phyloP scores from a whole-genome alignment of 2,113 vertebrate genomes.

The Brachionichthys hirsutus region DNA sequence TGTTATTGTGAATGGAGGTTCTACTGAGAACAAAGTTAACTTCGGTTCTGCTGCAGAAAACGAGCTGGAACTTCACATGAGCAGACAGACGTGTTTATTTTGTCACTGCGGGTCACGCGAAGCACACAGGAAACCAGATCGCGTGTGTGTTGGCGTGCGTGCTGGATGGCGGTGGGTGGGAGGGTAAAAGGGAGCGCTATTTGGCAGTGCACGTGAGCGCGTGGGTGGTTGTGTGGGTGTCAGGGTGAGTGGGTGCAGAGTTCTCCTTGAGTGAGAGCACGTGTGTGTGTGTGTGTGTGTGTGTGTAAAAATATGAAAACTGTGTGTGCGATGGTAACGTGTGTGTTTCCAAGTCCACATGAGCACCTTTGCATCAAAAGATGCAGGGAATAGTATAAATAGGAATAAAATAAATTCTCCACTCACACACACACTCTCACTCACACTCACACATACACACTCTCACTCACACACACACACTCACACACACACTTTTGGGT shows the following conservation, averaged over 20 bases:
- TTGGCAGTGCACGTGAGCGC: conserved; percentile 75
- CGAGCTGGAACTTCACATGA: conserved; percentile 75
- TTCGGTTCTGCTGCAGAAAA: conserved; percentile 62
- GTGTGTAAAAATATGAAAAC: conserved; percentile 52
- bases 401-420: conserved; percentile 1
- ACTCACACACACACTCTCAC: conserved; percentile 32
- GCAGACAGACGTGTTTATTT: conserved; percentile 76
- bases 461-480: conserved; percentile 21
- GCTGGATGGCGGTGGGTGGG: conserved; percentile 41
- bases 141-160: conserved; percentile 41
- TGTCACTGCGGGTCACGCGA: conserved; percentile 67
- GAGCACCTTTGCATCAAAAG: conserved; percentile 46
- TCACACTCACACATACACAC: conserved; percentile 23
- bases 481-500: conserved; percentile 38
- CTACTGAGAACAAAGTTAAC: conserved; percentile 7
- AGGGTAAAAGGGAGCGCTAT: conserved; percentile 67
- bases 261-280: conserved; percentile 73
- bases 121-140: conserved; percentile 74
- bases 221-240: conserved; percentile 76
- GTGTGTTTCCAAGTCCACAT: conserved; percentile 45
- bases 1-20: conserved; percentile 12
- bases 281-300: conserved; percentile 52
- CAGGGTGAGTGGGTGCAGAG: conserved; percentile 75
- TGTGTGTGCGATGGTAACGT: conserved; percentile 49
- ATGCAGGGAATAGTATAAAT: conserved; percentile 17